Base-by-base conservation (phyloP, 1,140 invertebrate species). In the Ruditapes philippinarum region DNA sequence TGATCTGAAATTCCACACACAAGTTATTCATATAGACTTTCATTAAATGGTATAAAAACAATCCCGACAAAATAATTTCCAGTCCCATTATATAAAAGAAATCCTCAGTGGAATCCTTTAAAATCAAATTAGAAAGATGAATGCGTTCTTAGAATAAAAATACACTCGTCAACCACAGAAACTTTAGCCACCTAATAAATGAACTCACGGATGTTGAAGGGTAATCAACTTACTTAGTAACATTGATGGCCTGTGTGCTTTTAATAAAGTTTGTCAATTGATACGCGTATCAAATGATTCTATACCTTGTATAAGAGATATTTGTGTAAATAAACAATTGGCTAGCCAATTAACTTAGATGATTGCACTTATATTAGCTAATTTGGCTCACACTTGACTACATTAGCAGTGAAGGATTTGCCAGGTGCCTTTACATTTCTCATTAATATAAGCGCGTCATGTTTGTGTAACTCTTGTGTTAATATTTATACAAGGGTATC, bases 281-380 rank as follows among this genome's bases (percentile, higher is more conserved):
- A 9, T n/a, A 9, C 14, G n/a, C n/a, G 57, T 62, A 62, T 62
- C 57, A 62, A 28, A 28, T 62, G n/a, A 28, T 62, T 62, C 22
- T 28, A 62, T 7, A 19, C 57, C 19, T 22, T 9, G 25, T 17
- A 19, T 65, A 4, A 70, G 65, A 38, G 36, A 28, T 62, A n/a
- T 28, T 62, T 62, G 57, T 62, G 33, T 70, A 70, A 38, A 70
- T 70, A 70, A 70, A 70, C 65, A 70, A 70, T 5, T 70, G 65
- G 17, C 31, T 70, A 11, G 28, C 65, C 28, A 70, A 70, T 70
- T 70, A 36, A 38, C 33, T 17, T 17, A 70, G 33, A 19, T 70
- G 65, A 70, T 70, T 70, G 33, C 65, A 70, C 65, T 40, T 14
- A 19, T 36, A 70, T 38, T 38, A 70, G 33, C 36, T n/a, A 70